Percentiles rank a stretch among this genome's conserved stretches.
Evolutionary conservation across 1,140 invertebrate species (phyloP).

Genomic region (Bombus waltoni): DNA sequence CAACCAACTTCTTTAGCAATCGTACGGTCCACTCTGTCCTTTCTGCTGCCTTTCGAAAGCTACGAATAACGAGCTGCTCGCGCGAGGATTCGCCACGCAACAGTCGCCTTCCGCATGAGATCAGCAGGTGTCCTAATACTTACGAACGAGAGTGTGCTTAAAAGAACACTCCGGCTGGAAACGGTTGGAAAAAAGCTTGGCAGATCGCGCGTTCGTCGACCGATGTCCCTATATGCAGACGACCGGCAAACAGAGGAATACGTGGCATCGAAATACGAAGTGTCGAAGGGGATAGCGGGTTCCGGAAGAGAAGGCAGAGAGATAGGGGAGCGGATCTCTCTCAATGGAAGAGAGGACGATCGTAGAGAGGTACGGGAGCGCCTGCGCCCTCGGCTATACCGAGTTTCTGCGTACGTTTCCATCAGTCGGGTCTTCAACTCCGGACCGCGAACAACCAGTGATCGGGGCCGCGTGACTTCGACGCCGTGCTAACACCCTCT

Average conservation of each 20-base stretch:
- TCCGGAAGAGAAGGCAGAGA: constrained; percentile 36
- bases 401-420: constrained; percentile 75
- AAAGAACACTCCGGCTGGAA: background rate
- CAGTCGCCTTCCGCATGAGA: background rate
- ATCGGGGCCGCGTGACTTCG: constrained; percentile 51
- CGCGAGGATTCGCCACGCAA: background rate
- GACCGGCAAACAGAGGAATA: background rate
- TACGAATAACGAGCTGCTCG: no score
- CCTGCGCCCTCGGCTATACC: constrained; percentile 74
- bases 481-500: constrained; percentile 46
- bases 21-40: no score
- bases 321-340: constrained; percentile 36
- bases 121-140: background rate
- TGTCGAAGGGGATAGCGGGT: constrained; percentile 58
- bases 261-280: constrained; percentile 49
- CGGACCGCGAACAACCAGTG: constrained; percentile 76
- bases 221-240: no score
- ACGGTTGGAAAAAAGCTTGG: background rate
- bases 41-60: no score
- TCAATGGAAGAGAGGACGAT: constrained; percentile 53
- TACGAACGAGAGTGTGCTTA: background rate
- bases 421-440: constrained; percentile 80
- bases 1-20: no score
- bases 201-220: background rate
- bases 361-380: constrained; percentile 63